phyloP scores from a whole-genome alignment of 2,113 vertebrate genomes.

The Manacus vitellinus region DNA sequence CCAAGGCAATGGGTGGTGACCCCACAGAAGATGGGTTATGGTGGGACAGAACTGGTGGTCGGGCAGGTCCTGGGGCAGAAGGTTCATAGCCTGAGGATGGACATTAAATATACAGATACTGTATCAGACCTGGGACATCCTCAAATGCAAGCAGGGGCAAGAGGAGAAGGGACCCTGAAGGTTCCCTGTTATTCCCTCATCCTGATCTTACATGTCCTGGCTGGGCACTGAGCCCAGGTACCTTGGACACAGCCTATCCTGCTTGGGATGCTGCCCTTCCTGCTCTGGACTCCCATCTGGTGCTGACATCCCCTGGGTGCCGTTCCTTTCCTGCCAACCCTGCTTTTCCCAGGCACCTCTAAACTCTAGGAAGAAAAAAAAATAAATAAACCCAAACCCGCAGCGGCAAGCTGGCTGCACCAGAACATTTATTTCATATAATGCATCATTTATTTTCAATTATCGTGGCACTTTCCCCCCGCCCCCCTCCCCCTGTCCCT shows the following conservation, averaged over 20 bases:
- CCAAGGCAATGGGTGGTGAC: not conserved
- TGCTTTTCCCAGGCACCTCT: not conserved
- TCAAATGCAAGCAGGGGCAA: too few species aligned
- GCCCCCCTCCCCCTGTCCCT: not conserved
- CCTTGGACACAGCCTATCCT: not conserved
- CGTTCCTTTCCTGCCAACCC: not conserved
- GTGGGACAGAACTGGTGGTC: not conserved
- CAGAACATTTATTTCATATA: conserved; percentile 59
- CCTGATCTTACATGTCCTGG: rapidly evolving
- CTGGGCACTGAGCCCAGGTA: not conserved
- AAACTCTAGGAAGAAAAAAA: not conserved
- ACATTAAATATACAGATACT: not conserved
- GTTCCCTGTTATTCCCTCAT: not conserved
- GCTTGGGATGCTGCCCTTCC: not conserved
- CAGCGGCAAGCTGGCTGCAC: conserved; percentile 3
- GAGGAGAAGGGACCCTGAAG: not conserved
- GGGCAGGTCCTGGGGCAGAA: not conserved
- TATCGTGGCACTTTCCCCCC: not conserved
- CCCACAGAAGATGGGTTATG: rapidly evolving
- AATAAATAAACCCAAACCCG: not conserved
- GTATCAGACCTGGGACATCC: not conserved
- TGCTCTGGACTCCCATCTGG: not conserved
- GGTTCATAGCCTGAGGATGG: not conserved
- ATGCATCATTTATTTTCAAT: conserved; percentile 76
- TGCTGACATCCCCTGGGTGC: not conserved